Evolutionary conservation across 1,140 invertebrate genomes (phyloP).

Genomic region (Psilanteris sp.): DNA sequence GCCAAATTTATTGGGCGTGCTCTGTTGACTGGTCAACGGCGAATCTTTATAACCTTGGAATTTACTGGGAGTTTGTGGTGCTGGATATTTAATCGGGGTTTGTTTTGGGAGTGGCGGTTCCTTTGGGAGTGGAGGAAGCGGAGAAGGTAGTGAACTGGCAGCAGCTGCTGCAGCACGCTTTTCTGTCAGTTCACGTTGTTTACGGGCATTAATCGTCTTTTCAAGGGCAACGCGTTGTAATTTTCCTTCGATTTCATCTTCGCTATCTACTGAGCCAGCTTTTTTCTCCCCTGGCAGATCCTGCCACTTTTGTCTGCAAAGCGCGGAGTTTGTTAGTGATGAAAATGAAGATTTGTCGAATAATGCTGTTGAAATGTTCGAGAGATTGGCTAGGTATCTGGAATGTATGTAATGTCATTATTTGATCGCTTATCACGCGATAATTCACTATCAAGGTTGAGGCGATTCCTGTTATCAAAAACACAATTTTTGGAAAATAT

Average conservation of each 20-base stretch:
- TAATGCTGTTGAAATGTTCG: constrained; percentile 57
- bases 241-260: constrained; percentile 75
- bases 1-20: constrained; percentile 67
- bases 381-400: constrained; percentile 60
- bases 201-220: constrained; percentile 75
- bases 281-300: constrained; percentile 71
- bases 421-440: background rate
- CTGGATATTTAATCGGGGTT: constrained; percentile 75
- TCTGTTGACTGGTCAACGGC: constrained; percentile 57
- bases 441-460: background rate
- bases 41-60: constrained; percentile 74
- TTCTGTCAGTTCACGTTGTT: constrained; percentile 76
- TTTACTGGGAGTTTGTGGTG: constrained; percentile 74
- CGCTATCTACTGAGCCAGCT: constrained; percentile 65
- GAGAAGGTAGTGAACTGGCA: constrained; percentile 72
- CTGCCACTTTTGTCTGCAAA: constrained; percentile 75
- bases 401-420: constrained; percentile 35
- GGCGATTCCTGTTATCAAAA: too few relatives aligned
- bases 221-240: constrained; percentile 72
- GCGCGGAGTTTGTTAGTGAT: constrained; percentile 52
- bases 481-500: too few relatives aligned
- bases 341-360: constrained; percentile 46
- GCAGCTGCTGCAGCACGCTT: constrained; percentile 71
- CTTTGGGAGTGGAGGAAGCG: constrained; percentile 76
- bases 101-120: constrained; percentile 77